These are phyloP conservation scores for Drosophila infuscata DNA, from an alignment of 2,888 invertebrate genomes.

Conservation along the genomic window DNA sequence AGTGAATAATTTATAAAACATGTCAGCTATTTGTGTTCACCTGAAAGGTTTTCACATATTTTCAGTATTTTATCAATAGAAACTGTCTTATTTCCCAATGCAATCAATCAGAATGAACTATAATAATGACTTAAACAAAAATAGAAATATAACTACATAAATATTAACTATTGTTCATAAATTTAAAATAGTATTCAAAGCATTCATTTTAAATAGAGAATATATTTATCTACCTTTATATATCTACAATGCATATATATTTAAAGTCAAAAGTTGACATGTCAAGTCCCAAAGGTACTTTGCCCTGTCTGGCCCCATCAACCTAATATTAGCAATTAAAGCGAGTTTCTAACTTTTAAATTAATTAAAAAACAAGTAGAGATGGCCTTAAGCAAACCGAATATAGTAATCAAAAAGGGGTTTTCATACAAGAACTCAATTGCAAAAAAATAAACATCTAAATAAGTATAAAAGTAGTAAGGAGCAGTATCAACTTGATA, in stretches of 20 bases:
- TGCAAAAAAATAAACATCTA: not conserved
- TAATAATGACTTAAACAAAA: not conserved
- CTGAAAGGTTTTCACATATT: not conserved
- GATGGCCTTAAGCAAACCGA: not conserved
- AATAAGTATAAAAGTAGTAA: constrained; percentile 48
- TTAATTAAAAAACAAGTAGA: constrained; percentile 52
- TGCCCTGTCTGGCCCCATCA: constrained; percentile 27
- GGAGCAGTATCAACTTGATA: not conserved
- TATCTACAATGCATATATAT: not conserved
- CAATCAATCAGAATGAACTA: not conserved
- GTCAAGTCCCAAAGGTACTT: constrained; percentile 45
- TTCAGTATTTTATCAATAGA: not conserved
- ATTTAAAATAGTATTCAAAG: not conserved
- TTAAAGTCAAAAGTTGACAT: constrained; percentile 21
- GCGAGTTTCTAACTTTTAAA: constrained; percentile 51
- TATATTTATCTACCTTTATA: not conserved
- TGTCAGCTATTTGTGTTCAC: not conserved
- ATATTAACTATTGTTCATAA: not conserved
- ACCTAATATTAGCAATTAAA: constrained; percentile 59
- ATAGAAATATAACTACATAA: not conserved
- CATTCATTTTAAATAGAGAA: not conserved
- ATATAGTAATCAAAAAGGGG: not conserved
- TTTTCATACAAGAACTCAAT: not conserved
- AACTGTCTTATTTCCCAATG: not conserved
- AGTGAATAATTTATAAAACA: not conserved